Evolutionary conservation across 1,140 invertebrate genomes (phyloP), one percentile per base, ranked within the genome.

Genomic region (Bicyclus anynana): DNA sequence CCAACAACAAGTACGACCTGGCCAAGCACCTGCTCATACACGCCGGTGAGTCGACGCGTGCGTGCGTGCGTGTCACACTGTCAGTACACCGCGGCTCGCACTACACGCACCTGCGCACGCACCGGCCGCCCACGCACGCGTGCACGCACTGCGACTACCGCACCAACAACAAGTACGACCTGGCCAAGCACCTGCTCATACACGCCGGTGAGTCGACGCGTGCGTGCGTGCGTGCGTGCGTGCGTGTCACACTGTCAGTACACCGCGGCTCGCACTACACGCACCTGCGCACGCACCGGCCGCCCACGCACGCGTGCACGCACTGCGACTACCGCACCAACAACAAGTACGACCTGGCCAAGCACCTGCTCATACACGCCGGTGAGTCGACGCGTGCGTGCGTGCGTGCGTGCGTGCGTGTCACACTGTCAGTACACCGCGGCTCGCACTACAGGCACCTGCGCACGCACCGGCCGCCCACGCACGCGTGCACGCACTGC

Each of bases 71-170:
- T 38, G 80, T 78, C 33, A 78, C 80, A 42, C 51, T 62, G 23
- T 79, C 80, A 42, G 12, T 29, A 0, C 67, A 74, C 44, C 64
- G 77, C 0, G 65, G 62, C 0, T 76, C 79, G 0, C 67, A 75
- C 26, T 66, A 63, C 40, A 60, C 65, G 0, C 81, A 84, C 62
- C 40, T 68, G 1, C 65, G 65, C 0, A 77, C 76, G 0, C 81
- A 84, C 61, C 26, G 59, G 6, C 70, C 79, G 0, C 74, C 74
- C 9, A 7, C 48, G 9, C 67, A 67, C 47, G 47, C 58, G 5
- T 84, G 79, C 60, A 65, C 67, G 10, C 50, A 68, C 9, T 84
- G 81, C 48, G 71, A 69, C 40, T 84, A 84, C 53, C 53, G 58
- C 23, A 76, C 74, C 0, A 56, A 48, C 42, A 66, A 72, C 21